Conservation (phyloP, 2,113 vertebrate species). For the Prietella phreatophila region DNA sequence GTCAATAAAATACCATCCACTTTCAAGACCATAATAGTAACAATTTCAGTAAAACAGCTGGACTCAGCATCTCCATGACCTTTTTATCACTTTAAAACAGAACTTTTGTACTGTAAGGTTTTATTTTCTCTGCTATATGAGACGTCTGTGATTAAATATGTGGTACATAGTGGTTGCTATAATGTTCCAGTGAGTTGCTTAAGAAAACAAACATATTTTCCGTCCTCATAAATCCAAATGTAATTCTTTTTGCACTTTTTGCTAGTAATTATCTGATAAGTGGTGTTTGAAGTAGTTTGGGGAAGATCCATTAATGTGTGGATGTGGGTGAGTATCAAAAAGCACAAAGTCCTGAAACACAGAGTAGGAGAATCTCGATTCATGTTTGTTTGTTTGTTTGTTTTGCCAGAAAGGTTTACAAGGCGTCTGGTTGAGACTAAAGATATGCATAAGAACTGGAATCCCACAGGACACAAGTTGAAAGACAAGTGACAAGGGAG, state of each 20-base stretch:
- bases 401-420: not conserved
- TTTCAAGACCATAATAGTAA: constrained; percentile 18
- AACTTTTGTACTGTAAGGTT: not conserved
- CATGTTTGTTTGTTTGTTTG: not conserved
- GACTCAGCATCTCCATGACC: constrained; percentile 6
- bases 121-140: not conserved
- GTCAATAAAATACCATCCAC: not conserved
- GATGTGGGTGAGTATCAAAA: constrained; percentile 23
- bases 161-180: not conserved
- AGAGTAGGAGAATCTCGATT: not conserved
- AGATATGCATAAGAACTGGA: not conserved
- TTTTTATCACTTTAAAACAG: constrained; percentile 36
- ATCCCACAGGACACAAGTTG: not conserved
- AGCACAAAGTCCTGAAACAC: constrained; percentile 19
- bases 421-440: not conserved
- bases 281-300: constrained; percentile 14
- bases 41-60: constrained; percentile 16
- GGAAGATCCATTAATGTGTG: constrained; percentile 15
- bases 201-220: not conserved
- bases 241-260: not conserved
- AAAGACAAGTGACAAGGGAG: not conserved
- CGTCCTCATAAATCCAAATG: not conserved
- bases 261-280: not conserved
- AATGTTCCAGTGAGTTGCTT: not conserved
- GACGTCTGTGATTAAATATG: not conserved